Percentiles rank a stretch among this genome's conserved stretches.
These are phyloP conservation scores for Andinoacara biseriatus DNA, from an alignment of 2,113 vertebrate species.

Conservation along the genomic window DNA sequence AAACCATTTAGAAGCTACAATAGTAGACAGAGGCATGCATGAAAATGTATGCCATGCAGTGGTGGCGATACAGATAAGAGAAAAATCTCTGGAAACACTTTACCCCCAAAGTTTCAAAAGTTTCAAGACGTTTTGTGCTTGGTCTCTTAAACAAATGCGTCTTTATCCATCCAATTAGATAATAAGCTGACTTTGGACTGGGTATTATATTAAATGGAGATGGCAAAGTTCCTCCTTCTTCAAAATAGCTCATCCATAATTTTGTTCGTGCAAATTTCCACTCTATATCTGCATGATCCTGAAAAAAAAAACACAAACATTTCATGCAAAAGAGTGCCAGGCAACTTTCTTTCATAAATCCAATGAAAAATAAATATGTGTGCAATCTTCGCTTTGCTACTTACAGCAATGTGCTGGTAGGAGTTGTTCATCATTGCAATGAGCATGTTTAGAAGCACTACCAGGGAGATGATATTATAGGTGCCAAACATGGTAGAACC, in stretches of 20 bases:
- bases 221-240: constrained; percentile 96
- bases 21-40: neutral
- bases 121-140: constrained; percentile 84
- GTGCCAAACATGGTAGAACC: constrained; percentile 98
- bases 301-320: constrained; percentile 31
- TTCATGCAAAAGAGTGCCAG: neutral
- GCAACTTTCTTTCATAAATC: neutral
- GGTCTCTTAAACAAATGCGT: constrained; percentile 85
- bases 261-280: constrained; percentile 99
- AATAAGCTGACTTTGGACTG: constrained; percentile 94
- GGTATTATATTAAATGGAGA: constrained; percentile 97
- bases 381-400: constrained; percentile 55
- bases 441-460: constrained; percentile 98
- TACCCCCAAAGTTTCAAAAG: constrained; percentile 93
- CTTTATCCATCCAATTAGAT: constrained; percentile 88
- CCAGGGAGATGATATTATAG: constrained; percentile 96
- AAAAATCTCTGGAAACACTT: constrained; percentile 51
- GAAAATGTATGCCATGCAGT: neutral
- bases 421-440: constrained; percentile 99
- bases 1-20: neutral
- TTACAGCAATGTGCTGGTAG: constrained; percentile 98
- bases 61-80: neutral
- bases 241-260: constrained; percentile 99
- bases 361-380: neutral
- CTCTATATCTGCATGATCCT: constrained; percentile 99